These are phyloP conservation scores for Spizella passerina DNA, from an alignment of 2,797 vertebrate species.

Conservation along the genomic window DNA sequence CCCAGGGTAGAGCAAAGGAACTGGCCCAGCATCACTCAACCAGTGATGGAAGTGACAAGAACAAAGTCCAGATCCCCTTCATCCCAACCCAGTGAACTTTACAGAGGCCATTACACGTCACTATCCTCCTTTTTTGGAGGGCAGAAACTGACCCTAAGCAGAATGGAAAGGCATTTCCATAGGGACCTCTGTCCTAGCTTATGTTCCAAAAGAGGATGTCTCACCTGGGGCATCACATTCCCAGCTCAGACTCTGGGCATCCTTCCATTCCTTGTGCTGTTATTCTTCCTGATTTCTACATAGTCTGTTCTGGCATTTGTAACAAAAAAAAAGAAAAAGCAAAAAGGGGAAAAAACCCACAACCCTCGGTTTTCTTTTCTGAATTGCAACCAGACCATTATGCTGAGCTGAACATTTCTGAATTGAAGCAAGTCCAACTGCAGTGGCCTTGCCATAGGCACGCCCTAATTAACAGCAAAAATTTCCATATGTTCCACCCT, in stretches of 20 bases:
- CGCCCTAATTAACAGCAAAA: slow-evolving; percentile 74
- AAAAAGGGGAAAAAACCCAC: neutral
- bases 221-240: neutral
- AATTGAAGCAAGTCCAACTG: slow-evolving; percentile 71
- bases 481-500: slow-evolving; percentile 67
- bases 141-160: neutral
- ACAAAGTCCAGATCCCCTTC: neutral
- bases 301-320: neutral
- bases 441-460: slow-evolving; percentile 72
- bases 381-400: slow-evolving; percentile 49
- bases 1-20: neutral
- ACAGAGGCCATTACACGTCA: neutral
- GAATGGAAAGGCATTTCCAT: neutral
- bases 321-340: accelerated
- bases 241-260: neutral
- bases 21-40: neutral
- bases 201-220: neutral
- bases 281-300: neutral
- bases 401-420: slow-evolving; percentile 72
- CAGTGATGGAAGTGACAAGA: neutral
- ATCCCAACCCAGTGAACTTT: neutral
- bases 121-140: neutral
- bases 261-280: neutral
- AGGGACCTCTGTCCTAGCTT: neutral
- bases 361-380: neutral